Base-by-base conservation (phyloP, 2,797 vertebrate species). In the Liasis olivaceus region DNA sequence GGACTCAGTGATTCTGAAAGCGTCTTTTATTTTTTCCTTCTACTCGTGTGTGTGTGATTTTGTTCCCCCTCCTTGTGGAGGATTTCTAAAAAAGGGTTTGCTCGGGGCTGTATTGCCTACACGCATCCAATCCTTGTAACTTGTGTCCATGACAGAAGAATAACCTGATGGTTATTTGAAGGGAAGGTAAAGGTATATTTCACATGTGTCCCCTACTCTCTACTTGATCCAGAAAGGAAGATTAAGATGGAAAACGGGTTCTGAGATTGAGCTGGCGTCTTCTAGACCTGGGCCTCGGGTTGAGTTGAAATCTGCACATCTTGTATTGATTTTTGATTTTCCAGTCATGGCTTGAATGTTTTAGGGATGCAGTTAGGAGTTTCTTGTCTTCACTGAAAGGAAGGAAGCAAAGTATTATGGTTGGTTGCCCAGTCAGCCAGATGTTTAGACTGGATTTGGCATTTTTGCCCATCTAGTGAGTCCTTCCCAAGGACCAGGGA, bases 11-110 rank as follows among this genome's bases (percentile, higher is more conserved):
- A 86, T 62, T 93, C 54, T 93, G 87, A 63, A 13, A 63, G 42
- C 28, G 28, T 36, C 59, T 0, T 0, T 12, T 0, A 4, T n/a
- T 51, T 90, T 5, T 17, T 4, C 51, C 66, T 94, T 12, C 13
- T 62, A 94, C 77, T 42, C 36, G 20, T 0, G 91, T 90, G 31
- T 86, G 36, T 62, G 54, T 51, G 47, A 89, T 94, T 89, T 94
- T 8, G 0, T 9, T 63, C 8, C 5, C 42, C 84, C 3, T 85
- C 77, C 26, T 14, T 22, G 47, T 60, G 59, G 31, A 85, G 59
- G 36, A 42, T 36, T 56, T 89, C 3, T 20, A 51, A 86, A 36
- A 11, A 77, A 89, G 51, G 20, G 0, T 56, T 87, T 60, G 0
- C 24, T 54, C 11, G 1, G 63, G 63, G 1, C n/a, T 17, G 3